These are phyloP conservation scores for Gymnoscopelus microlampas DNA, from an alignment of 2,797 vertebrate species.

Conservation along the genomic window DNA sequence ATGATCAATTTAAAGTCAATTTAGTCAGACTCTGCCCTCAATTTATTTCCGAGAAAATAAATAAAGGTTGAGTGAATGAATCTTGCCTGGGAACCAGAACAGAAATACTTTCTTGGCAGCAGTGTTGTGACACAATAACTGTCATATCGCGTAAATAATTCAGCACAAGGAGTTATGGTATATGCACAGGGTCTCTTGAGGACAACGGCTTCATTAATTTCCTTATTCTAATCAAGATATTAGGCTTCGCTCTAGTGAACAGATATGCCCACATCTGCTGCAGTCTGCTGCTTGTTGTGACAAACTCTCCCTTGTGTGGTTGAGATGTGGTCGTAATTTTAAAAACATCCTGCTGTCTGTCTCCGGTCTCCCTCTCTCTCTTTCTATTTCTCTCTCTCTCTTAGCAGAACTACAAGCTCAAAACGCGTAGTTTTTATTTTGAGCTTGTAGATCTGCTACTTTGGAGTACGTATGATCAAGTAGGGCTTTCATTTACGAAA, in stretches of 20 bases:
- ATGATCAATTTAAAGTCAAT: too few relatives aligned
- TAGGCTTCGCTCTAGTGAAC: slow-evolving; percentile 39
- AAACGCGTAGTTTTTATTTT: too few relatives aligned
- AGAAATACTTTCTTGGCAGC: slow-evolving; percentile 36
- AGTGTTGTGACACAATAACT: slow-evolving; percentile 32
- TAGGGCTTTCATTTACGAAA: too few relatives aligned
- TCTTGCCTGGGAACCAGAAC: slow-evolving; percentile 32
- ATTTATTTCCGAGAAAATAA: too few relatives aligned
- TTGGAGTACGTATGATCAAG: too few relatives aligned
- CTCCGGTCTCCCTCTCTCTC: neutral
- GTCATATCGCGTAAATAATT: slow-evolving; percentile 48
- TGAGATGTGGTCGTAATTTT: slow-evolving; percentile 8
- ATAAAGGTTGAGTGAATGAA: slow-evolving; percentile 18
- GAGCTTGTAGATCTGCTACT: too few relatives aligned
- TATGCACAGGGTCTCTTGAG: neutral
- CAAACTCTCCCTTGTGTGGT: slow-evolving; percentile 16
- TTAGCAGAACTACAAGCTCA: too few relatives aligned
- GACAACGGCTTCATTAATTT: slow-evolving; percentile 41
- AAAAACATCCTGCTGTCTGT: neutral
- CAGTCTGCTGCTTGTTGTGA: slow-evolving; percentile 14
- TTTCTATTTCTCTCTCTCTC: neutral
- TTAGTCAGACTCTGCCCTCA: too few relatives aligned
- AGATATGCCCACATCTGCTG: slow-evolving; percentile 32
- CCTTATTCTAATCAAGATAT: slow-evolving; percentile 52
- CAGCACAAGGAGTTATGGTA: slow-evolving; percentile 27